Conservation (phyloP, 2,888 invertebrate species). For the Tenodera sinensis region DNA sequence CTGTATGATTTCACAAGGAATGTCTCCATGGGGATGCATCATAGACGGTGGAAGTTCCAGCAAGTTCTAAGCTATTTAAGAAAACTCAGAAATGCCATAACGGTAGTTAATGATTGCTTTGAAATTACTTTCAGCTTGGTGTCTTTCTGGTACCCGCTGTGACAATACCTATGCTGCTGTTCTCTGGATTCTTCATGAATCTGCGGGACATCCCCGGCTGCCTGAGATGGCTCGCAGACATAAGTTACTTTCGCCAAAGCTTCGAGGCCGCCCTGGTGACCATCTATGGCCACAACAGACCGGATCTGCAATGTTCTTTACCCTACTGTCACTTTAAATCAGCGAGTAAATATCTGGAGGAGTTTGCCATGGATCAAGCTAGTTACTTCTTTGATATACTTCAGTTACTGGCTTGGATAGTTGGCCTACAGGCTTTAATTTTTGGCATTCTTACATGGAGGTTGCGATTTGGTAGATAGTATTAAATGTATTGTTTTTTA, state of each 20-base stretch:
- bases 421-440: constrained; percentile 35
- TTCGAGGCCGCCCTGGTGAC: constrained; percentile 52
- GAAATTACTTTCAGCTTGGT: constrained; percentile 57
- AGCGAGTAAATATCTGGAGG: constrained; percentile 45
- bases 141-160: constrained; percentile 74
- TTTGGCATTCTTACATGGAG: constrained; percentile 38
- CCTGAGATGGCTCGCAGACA: constrained; percentile 48
- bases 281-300: constrained; percentile 50
- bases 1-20: too few species aligned
- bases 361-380: constrained; percentile 43
- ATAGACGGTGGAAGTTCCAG: too few species aligned
- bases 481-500: not conserved
- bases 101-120: not conserved
- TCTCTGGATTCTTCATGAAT: constrained; percentile 80
- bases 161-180: constrained; percentile 75
- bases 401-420: constrained; percentile 43
- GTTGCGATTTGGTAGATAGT: constrained; percentile 3
- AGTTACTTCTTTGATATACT: constrained; percentile 45
- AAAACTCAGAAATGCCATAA: too few species aligned
- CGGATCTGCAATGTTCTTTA: constrained; percentile 46
- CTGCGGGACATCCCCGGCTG: constrained; percentile 67
- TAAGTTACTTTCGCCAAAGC: constrained; percentile 55
- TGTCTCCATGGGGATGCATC: too few species aligned
- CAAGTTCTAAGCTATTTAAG: too few species aligned
- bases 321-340: constrained; percentile 42